phyloP scores from a whole-genome alignment of 2,113 vertebrate species.

The Scolopax mira region DNA sequence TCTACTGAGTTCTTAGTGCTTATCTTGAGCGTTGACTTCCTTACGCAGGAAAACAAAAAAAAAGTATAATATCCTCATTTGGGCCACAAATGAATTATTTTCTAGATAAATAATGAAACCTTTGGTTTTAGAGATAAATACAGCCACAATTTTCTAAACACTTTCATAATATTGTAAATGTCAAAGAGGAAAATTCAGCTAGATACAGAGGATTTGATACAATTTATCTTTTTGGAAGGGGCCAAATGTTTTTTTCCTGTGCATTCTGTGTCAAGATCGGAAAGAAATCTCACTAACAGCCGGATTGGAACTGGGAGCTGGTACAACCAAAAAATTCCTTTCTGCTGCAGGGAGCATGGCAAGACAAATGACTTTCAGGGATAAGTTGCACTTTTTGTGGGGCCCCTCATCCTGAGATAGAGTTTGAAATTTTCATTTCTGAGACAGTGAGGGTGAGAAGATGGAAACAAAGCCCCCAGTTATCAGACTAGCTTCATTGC shows the following conservation, averaged over 20 bases:
- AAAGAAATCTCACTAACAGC: neutral
- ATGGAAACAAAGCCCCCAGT: neutral
- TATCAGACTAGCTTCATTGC: neutral
- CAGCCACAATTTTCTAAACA: neutral
- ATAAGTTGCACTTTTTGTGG: neutral
- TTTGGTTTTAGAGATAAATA: neutral
- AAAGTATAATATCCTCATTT: neutral
- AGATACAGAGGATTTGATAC: neutral
- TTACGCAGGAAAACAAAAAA: neutral
- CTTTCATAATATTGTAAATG: neutral
- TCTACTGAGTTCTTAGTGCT: constrained; percentile 57
- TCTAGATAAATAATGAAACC: neutral
- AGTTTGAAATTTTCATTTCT: neutral
- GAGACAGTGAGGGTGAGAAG: neutral
- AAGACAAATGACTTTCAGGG: neutral
- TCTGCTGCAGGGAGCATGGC: neutral
- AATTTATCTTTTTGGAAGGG: neutral
- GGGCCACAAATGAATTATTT: neutral
- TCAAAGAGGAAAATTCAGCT: neutral
- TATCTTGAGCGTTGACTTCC: constrained; percentile 57
- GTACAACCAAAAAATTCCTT: fast-evolving
- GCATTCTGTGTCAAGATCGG: neutral
- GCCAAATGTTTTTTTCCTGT: neutral
- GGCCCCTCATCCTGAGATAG: fast-evolving
- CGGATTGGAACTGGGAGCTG: neutral